Base-by-base conservation (phyloP, 2,113 vertebrate species). In the Microcebus ravelobensis region DNA sequence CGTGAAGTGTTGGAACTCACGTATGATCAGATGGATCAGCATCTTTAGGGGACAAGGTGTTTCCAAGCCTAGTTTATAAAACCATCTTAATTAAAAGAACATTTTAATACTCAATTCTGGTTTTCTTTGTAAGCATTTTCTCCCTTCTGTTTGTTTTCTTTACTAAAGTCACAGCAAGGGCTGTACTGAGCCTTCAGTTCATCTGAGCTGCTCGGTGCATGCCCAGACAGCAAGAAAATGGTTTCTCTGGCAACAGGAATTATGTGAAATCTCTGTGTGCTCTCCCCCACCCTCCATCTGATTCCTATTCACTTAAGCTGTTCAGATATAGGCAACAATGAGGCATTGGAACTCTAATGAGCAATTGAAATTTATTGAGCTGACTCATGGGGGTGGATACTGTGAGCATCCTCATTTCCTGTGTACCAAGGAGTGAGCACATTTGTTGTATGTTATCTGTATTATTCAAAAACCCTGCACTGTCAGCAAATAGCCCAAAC, bases 161-260 rank as follows among this genome's bases (percentile, higher is more conserved):
- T 90, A 93, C 0, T 87, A 1, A 98, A 98, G 96, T 68, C 92
- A 96, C 96, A 97, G 96, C 81, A 97, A 98, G 96, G 97, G 97
- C 97, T 98, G 91, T 84, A 39, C 76, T 96, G 95, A 95, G 91
- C 77, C 96, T 98, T 96, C 90, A 98, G 96, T 95, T 98, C 97
- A 98, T 97, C 89, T 96, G 91, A 67, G 95, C 73, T 93, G 88
- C 90, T 98, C 65, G 59, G 96, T 98, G 98, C 98, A 98, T 98
- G 98, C 98, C 97, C 98, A 99, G 98, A 98, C 98, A 97, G 94
- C 96, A 98, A 94, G 97, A 97, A 98, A 98, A 76, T 93, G 97
- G 98, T 99, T 98, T 98, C 99, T 99, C 97, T 98, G 98, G 98
- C 98, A 99, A 99, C 98, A 96, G 95, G 96, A 98, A 98, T 97